A percentile compares a stretch with the other conserved stretches of the same genome.
These are phyloP conservation scores for Philaethria dido DNA, from an alignment of 2,888 invertebrate genomes.

Conservation along the genomic window DNA sequence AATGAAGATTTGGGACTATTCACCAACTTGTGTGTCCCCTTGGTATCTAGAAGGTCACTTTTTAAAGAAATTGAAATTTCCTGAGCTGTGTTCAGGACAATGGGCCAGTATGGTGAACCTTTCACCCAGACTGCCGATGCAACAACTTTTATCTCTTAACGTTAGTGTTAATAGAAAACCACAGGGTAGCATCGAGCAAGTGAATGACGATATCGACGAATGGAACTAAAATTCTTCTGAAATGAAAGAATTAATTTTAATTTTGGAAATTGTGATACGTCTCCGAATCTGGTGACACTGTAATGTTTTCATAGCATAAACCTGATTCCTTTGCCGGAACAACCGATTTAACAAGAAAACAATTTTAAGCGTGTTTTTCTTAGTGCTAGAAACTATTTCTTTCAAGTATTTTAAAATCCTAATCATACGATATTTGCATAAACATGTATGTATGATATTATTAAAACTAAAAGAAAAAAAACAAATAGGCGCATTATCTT, in stretches of 20 bases:
- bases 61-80: constrained; percentile 87
- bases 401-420: too few species aligned
- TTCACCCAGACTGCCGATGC: constrained; percentile 86
- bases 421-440: neutral
- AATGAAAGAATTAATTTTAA: too few species aligned
- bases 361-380: too few species aligned
- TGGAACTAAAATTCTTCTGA: constrained; percentile 29
- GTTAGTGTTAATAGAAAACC: constrained; percentile 79
- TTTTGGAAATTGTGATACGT: too few species aligned
- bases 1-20: constrained; percentile 87
- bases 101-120: constrained; percentile 91
- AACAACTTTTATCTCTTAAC: constrained; percentile 76
- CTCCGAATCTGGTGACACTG: too few species aligned
- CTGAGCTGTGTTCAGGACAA: constrained; percentile 89
- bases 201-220: constrained; percentile 38
- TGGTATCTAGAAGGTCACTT: constrained; percentile 88
- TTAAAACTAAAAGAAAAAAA: too few species aligned
- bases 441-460: too few species aligned
- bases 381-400: too few species aligned
- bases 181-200: constrained; percentile 76
- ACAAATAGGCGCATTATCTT: neutral
- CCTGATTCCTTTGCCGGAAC: too few species aligned
- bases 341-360: too few species aligned
- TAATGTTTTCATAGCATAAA: too few species aligned
- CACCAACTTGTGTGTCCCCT: constrained; percentile 88